phyloP scores from a whole-genome alignment of 1,140 invertebrate species.

The Nebria ingens region DNA sequence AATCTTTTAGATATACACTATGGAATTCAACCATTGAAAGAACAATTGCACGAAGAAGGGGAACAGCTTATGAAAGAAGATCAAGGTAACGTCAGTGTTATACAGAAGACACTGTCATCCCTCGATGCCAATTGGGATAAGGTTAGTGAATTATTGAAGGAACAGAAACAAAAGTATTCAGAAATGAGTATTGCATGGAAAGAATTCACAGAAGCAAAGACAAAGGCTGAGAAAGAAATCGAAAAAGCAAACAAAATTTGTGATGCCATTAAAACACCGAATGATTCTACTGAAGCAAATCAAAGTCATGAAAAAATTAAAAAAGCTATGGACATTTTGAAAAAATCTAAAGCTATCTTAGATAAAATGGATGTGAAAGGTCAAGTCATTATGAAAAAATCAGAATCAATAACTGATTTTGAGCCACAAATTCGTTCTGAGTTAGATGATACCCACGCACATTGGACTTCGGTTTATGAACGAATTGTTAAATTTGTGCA shows the following conservation, averaged over 20 bases:
- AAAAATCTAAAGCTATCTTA: conserved; percentile 59
- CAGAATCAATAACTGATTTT: conserved; percentile 64
- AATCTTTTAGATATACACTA: conserved; percentile 44
- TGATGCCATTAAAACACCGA: conserved; percentile 48
- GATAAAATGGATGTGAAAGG: conserved; percentile 65
- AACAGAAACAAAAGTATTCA: conserved; percentile 63
- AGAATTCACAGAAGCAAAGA: conserved; percentile 60
- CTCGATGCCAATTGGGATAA: conserved; percentile 72
- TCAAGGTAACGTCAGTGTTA: conserved; percentile 60
- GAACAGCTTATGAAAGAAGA: conserved; percentile 68
- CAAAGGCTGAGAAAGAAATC: conserved; percentile 55
- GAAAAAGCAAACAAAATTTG: conserved; percentile 50
- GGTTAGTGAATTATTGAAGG: conserved; percentile 57
- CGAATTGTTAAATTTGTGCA: conserved; percentile 59
- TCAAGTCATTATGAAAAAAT: conserved; percentile 57
- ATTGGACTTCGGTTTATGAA: conserved; percentile 66
- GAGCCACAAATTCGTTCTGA: conserved; percentile 55
- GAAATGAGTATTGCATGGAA: conserved; percentile 62
- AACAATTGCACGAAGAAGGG: conserved; percentile 57
- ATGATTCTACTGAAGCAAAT: conserved; percentile 50
- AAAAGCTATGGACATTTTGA: conserved; percentile 59
- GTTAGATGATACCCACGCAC: conserved; percentile 47
- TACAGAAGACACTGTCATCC: conserved; percentile 64
- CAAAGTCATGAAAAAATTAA: conserved; percentile 61
- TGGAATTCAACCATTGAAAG: conserved; percentile 39